Evolutionary conservation across 2,113 vertebrate species (phyloP).

Genomic region (Ceyx margarethae): DNA sequence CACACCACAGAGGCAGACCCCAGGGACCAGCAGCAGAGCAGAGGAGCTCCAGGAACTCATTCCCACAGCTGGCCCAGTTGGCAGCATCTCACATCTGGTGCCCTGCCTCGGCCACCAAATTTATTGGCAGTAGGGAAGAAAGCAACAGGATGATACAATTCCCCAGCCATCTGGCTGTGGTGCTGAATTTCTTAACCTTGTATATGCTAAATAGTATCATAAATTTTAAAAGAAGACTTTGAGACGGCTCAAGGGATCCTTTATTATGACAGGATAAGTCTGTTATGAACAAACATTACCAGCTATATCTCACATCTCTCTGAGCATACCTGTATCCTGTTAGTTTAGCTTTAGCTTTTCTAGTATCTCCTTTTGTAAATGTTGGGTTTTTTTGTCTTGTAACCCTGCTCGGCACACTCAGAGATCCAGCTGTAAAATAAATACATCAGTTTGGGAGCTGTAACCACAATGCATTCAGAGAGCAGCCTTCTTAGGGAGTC

Average conservation of each 20-base stretch:
- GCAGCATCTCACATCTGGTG: neutral
- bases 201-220: slow-evolving; percentile 42
- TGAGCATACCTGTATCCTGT: neutral
- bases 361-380: neutral
- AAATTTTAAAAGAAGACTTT: slow-evolving; percentile 45
- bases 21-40: neutral
- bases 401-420: neutral
- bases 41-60: neutral
- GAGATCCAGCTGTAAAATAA: neutral
- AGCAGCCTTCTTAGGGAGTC: neutral
- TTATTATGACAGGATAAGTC: slow-evolving; percentile 7
- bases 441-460: neutral
- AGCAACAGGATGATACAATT: slow-evolving; percentile 20
- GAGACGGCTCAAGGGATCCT: slow-evolving; percentile 34
- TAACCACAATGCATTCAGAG: neutral
- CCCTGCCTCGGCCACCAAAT: slow-evolving; percentile 33
- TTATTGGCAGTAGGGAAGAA: slow-evolving; percentile 13
- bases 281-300: slow-evolving; percentile 30
- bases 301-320: neutral
- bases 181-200: slow-evolving; percentile 46
- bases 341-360: neutral
- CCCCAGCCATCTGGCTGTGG: slow-evolving; percentile 59
- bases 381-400: neutral
- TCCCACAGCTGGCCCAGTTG: neutral
- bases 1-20: neutral